Conservation (phyloP, 2,113 vertebrate genomes). For the Psittacara wagleri region DNA sequence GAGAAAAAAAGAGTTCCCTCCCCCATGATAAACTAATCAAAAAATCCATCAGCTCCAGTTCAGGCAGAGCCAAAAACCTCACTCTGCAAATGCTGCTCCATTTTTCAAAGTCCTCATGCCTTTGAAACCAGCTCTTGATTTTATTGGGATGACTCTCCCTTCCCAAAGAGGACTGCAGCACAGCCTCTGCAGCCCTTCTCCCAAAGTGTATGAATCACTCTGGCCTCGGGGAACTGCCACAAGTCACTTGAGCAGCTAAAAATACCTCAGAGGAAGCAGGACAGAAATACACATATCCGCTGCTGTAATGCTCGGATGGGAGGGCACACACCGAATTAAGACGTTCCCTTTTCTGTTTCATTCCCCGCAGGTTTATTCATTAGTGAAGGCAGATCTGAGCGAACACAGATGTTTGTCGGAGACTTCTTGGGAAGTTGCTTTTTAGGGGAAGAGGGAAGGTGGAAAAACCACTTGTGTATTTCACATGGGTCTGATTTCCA, state of each 20-base stretch:
- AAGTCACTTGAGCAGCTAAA: constrained; percentile 49
- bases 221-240: constrained; percentile 34
- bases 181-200: background rate
- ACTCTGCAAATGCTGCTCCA: background rate
- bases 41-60: constrained; percentile 8
- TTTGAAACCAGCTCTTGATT: constrained; percentile 13
- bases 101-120: background rate
- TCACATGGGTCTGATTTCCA: background rate
- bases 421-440: background rate
- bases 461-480: background rate
- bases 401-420: background rate
- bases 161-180: background rate
- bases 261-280: constrained; percentile 46
- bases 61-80: background rate
- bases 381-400: background rate
- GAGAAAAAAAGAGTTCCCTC: background rate
- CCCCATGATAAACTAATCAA: background rate
- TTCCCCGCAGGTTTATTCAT: background rate
- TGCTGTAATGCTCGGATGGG: background rate
- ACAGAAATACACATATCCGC: constrained; percentile 5
- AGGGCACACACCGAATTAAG: background rate
- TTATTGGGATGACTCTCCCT: background rate
- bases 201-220: constrained; percentile 4
- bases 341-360: background rate
- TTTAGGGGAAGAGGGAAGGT: background rate